Base-by-base conservation (phyloP, 2,113 vertebrate genomes). In the Stomatorhinus ivindoensis region DNA sequence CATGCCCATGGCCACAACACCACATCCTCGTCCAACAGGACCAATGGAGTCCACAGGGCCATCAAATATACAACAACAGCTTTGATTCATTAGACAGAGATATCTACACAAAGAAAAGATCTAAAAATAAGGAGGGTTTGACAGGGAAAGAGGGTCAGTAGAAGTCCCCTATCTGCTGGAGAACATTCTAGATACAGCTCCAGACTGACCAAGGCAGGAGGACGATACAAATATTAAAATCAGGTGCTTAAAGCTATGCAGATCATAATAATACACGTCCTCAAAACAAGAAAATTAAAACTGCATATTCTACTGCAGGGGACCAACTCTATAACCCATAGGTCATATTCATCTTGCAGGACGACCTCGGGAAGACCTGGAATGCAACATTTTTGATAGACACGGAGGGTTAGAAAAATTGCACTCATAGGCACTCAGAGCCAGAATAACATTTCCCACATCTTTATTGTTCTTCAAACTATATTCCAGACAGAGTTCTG, bases 141-240 rank as follows among this genome's bases (percentile, higher is more conserved):
- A 42, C 53, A 51, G 73, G 35, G 42, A 89, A 91, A 69, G 88
- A 89, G 76, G 87, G n/a, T 46, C 88, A 84, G 27, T 27, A 7
- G n/a, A 82, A 92, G 93, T 65, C 89, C 85, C 48, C 48, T 42
- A 90, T 88, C 47, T 27, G 48, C n/a, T 51, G 82, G 46, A 42
- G 15, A 80, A 80, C 73, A 80, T 42, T 80, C 73, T 42, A 42
- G 31, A 61, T n/a, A 61, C 24, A 42, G 73, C 5, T 19, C 11
- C 69, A 76, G 69, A 42, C 1, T 39, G 4, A 3, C 17, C 4
- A 80, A 80, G 69, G 69, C 69, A 76, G 21, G 4, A 39, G 10
- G 31, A 76, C 13, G 0, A 19, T 6, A 4, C 15, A 76, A 31
- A 73, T 39, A 27, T 27, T 65, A 17, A 73, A 73, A 73, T 73